Evolutionary conservation across 2,113 vertebrate genomes (phyloP).

Genomic region (Sapajus apella): DNA sequence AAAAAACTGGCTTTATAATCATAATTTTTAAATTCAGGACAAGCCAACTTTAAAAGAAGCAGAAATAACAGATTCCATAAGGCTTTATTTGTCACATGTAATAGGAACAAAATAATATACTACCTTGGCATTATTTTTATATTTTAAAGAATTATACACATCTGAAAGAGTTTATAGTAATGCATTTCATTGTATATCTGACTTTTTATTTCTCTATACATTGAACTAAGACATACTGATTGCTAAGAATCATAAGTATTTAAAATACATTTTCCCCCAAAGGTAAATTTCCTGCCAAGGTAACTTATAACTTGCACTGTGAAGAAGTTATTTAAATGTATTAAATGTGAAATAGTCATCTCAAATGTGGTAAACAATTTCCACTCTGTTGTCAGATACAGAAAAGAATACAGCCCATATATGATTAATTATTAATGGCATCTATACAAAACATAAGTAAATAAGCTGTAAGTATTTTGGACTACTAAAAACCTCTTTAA

Average conservation of each 20-base stretch:
- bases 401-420: neutral
- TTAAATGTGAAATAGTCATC: constrained; percentile 42
- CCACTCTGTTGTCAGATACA: constrained; percentile 26
- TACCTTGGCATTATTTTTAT: neutral
- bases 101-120: constrained; percentile 36
- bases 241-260: constrained; percentile 8
- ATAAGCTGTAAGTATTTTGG: neutral
- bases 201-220: neutral
- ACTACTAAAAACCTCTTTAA: constrained; percentile 24
- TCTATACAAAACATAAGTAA: constrained; percentile 2
- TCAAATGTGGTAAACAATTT: constrained; percentile 30
- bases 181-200: neutral
- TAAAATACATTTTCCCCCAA: constrained; percentile 37
- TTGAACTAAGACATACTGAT: neutral
- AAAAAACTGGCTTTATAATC: neutral
- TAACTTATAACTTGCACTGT: neutral
- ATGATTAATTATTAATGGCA: neutral
- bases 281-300: neutral
- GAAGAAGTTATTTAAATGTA: constrained; percentile 33
- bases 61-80: neutral
- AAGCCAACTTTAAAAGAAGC: neutral
- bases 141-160: constrained; percentile 7
- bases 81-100: neutral
- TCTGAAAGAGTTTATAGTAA: constrained; percentile 15
- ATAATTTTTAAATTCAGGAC: neutral